A percentile compares a stretch with the other conserved stretches of the same genome.
Conservation (phyloP, 2,113 vertebrate genomes). For the Pleuronectes platessa region DNA sequence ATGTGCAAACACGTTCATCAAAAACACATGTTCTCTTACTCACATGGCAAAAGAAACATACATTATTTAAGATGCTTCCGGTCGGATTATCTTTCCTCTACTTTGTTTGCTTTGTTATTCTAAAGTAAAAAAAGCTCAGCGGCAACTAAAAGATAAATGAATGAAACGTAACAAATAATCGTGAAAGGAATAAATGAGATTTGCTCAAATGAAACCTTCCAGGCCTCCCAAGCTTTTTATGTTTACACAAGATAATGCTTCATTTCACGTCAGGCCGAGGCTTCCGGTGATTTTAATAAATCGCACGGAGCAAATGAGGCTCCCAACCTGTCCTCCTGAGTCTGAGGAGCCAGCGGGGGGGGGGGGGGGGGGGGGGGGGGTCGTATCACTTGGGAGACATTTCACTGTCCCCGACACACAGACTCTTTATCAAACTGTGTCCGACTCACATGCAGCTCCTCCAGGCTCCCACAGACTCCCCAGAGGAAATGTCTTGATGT, state of each 20-base stretch:
- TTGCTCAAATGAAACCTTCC: background rate
- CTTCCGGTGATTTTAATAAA: conserved; percentile 21
- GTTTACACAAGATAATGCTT: background rate
- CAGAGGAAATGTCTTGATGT: conserved; percentile 73
- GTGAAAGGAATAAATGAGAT: background rate
- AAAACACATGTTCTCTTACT: conserved; percentile 16
- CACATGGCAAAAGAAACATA: background rate
- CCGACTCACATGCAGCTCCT: conserved; percentile 61
- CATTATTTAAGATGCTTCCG: background rate
- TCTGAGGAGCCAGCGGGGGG: background rate
- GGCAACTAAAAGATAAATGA: conserved; percentile 3
- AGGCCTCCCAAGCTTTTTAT: background rate
- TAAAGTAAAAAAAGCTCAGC: background rate
- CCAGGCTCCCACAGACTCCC: conserved; percentile 55
- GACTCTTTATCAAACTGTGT: conserved; percentile 72
- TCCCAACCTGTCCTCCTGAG: conserved; percentile 43
- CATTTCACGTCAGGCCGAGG: background rate
- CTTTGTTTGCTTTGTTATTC: background rate
- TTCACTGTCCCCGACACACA: conserved; percentile 64
- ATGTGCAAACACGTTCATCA: conserved; percentile 16
- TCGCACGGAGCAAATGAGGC: conserved; percentile 16
- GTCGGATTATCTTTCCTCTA: background rate
- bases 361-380: conserved; percentile 6
- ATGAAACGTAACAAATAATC: background rate
- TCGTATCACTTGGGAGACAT: conserved; percentile 61